phyloP scores from a whole-genome alignment of 1,140 invertebrate genomes.

The Dendrolimus punctatus region DNA sequence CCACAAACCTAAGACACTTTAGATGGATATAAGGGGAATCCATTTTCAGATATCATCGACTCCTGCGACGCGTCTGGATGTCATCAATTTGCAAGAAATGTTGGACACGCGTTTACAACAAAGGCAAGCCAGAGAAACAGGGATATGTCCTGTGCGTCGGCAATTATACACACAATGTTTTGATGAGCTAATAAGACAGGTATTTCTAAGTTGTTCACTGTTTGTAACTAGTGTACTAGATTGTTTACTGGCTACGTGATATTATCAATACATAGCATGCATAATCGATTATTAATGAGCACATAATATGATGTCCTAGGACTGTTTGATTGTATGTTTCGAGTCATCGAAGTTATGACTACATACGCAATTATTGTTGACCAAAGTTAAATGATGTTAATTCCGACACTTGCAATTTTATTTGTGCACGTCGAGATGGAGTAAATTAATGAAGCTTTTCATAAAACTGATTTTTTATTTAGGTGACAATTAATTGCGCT shows the following conservation, averaged over 20 bases:
- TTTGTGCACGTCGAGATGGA: background rate
- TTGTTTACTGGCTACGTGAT: background rate
- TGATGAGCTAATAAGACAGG: conserved; percentile 78
- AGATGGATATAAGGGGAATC: background rate
- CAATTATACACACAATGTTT: conserved; percentile 98
- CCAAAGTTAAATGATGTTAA: too few relatives aligned
- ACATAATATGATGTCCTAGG: too few relatives aligned
- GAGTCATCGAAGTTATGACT: too few relatives aligned
- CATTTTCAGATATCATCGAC: conserved; percentile 87
- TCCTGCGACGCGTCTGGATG: conserved; percentile 94
- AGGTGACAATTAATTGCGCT: conserved; percentile 97
- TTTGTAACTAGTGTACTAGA: background rate
- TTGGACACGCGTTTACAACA: conserved; percentile 93
- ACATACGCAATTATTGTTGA: too few relatives aligned
- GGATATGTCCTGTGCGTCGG: conserved; percentile 94
- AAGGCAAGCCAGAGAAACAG: conserved; percentile 94
- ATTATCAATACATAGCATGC: background rate
- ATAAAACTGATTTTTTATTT: conserved; percentile 26
- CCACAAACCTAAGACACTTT: background rate
- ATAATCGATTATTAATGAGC: background rate
- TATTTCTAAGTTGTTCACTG: conserved; percentile 5
- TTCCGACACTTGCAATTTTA: too few relatives aligned
- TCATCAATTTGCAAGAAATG: conserved; percentile 96
- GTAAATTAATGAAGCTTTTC: background rate
- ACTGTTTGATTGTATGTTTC: too few relatives aligned